Conservation (phyloP, 2,888 invertebrate species). For the Cryptophagus acutangulus region DNA sequence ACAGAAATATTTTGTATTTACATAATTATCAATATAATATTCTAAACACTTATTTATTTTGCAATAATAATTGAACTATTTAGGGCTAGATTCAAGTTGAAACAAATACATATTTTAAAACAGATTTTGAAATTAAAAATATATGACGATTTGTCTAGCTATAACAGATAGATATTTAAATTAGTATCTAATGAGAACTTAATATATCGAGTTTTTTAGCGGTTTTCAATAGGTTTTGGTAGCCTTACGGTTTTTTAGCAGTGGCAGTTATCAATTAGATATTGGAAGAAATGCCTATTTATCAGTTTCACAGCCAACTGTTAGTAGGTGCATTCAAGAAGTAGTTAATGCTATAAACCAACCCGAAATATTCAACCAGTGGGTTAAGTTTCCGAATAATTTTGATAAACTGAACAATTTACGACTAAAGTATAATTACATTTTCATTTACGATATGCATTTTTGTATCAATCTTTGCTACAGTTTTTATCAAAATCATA, state of each 20-base stretch:
- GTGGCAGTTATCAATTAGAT: constrained; percentile 19
- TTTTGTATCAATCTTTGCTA: not conserved
- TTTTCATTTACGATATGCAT: too few relatives aligned
- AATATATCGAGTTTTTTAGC: too few relatives aligned
- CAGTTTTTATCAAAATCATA: constrained; percentile 15
- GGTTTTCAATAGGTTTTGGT: constrained; percentile 11
- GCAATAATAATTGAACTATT: too few relatives aligned
- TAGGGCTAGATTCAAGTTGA: too few relatives aligned
- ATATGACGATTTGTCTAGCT: too few relatives aligned
- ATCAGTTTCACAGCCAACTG: constrained; percentile 17
- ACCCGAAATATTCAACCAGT: constrained; percentile 13
- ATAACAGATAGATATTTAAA: too few relatives aligned
- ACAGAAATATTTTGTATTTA: too few relatives aligned
- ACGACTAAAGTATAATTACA: constrained; percentile 11
- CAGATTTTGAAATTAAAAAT: too few relatives aligned
- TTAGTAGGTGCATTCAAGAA: constrained; percentile 17
- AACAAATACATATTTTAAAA: too few relatives aligned
- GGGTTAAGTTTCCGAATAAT: constrained; percentile 16
- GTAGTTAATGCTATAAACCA: constrained; percentile 11
- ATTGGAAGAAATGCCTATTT: constrained; percentile 15
- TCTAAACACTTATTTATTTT: too few relatives aligned
- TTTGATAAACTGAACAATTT: constrained; percentile 14
- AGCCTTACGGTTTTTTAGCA: constrained; percentile 17
- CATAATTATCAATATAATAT: too few relatives aligned
- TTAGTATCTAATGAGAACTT: too few relatives aligned